Base-by-base conservation (phyloP, 2,888 invertebrate species). In the Sipha maydis region DNA sequence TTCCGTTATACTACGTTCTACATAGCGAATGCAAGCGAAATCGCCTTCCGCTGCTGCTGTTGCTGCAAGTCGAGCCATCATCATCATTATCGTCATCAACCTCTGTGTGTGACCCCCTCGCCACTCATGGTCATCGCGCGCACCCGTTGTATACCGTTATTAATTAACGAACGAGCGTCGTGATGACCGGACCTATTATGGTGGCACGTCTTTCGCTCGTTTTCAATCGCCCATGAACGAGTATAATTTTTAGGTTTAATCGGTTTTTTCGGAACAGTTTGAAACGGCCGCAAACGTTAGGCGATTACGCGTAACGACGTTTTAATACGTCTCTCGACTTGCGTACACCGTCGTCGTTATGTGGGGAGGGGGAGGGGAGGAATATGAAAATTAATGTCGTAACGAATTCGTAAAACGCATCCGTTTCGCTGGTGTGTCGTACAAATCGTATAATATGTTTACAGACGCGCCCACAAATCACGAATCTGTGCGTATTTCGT, bases 131-230 rank as follows among this genome's bases (percentile, higher is more conserved):
- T 80, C 67, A 80, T 67, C 38, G 79, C 79, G 61, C 28, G 38
- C 41, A 67, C 75, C 75, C 85, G 78, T 54, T 54, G 48, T 54
- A n/a, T 79, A 86, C 86, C 79, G 86, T 86, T 86, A 86, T 80
- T 80, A 80, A 86, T 86, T 86, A 86, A 86, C 79, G 80, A 86
- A 79, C 2, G 48, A 75, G 41, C 31, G 84, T 85, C 84, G 84
- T 84, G 84, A 84, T 76, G 31, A 41, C 48, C 28, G 73, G 28
- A 9, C n/a, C 38, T 34, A 31, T 67, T 61, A 28, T 75, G 73
- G 61, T 41, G 21, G 71, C n/a, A 48, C 67, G 54, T 7, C 21
- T 54, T 56, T 61, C 9, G 61, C 61, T 14, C 38, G 25, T 84
- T 85, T 85, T 76, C 67, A 76, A 76, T 8, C 34, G 56, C 56